These are phyloP conservation scores for Malurus cyaneus DNA, from an alignment of 2,113 vertebrate species.

Conservation along the genomic window DNA sequence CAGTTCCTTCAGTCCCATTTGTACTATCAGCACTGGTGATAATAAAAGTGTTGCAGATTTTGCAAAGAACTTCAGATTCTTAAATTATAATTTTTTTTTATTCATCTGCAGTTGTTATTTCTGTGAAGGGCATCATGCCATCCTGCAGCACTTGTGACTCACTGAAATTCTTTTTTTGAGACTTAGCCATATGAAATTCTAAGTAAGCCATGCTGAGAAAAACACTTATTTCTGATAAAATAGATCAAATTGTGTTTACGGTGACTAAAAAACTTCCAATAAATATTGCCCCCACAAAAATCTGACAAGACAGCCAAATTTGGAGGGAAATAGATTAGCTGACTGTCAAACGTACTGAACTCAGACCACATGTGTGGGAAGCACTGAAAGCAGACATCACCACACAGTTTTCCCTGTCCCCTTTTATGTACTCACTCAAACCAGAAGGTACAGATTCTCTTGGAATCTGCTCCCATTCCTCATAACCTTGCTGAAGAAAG, in stretches of 20 bases:
- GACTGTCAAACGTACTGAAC: background rate
- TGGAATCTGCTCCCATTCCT: background rate
- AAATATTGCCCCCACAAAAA: background rate
- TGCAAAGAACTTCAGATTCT: constrained; percentile 13
- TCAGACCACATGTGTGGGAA: background rate
- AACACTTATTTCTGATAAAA: constrained; percentile 8
- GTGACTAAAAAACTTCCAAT: background rate
- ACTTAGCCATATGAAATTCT: background rate
- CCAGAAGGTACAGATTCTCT: background rate
- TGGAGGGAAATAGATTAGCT: background rate
- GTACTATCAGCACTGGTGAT: constrained; percentile 20
- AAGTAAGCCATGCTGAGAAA: background rate
- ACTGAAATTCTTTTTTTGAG: constrained; percentile 5
- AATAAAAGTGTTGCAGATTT: constrained; percentile 48
- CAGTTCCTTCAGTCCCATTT: constrained; percentile 41
- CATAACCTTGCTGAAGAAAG: background rate
- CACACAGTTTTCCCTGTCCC: background rate
- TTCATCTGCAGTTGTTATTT: constrained; percentile 16
- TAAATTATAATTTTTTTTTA: background rate
- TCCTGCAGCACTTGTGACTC: constrained; percentile 10
- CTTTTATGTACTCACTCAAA: background rate
- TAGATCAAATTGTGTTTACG: background rate
- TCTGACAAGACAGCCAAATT: background rate
- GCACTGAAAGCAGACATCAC: background rate
- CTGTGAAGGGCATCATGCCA: background rate